Evolutionary conservation across 1,140 invertebrate genomes (phyloP), one percentile per base, ranked within the genome.

Genomic region (Drosophila nigrodunni): DNA sequence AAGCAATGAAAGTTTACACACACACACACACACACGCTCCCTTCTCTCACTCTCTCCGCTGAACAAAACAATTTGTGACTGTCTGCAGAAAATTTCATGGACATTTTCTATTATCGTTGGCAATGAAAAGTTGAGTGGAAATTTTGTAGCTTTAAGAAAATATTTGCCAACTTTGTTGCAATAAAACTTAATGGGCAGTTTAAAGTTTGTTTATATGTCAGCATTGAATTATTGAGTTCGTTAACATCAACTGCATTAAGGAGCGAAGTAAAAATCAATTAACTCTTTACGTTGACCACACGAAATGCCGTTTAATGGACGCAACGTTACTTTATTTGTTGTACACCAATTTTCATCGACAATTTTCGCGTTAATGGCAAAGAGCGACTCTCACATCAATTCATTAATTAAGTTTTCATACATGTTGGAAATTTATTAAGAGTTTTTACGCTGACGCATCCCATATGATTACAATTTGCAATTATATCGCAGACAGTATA

Each of bases 1-100:
- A 58, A 67, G 72, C 76, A 69, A 65, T 71, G 54, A 78, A 83
- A 83, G 72, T 72, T 74, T 80, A 54, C 57, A 77, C 73, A 82
- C 74, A 78, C 11, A 30, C 54, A 43, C 46, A 8, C 5, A 13
- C 54, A 43, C 46, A 8, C 5, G 10, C 13, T 13, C 1, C 2
- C 11, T 21, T 41, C 47, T 39, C 2, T 11, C 1, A 11, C 39
- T 4, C 39, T n/a, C 0, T 41, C 39, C 8, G 11, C 21, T 30
- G 13, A 30, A 4, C 25, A 58, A 21, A 59, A 6, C 35, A 55
- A 47, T 55, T 49, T 62, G 25, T 49, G 52, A 21, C 37, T 54
- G 64, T 15, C 13, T 37, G 39, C 57, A 25, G 54, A 10, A 6
- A 37, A 41, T 15, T 21, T 50, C n/a, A 13, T 25, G 67, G 44